Base-by-base conservation (phyloP, 2,797 vertebrate species). In the Gobio occitaniae region DNA sequence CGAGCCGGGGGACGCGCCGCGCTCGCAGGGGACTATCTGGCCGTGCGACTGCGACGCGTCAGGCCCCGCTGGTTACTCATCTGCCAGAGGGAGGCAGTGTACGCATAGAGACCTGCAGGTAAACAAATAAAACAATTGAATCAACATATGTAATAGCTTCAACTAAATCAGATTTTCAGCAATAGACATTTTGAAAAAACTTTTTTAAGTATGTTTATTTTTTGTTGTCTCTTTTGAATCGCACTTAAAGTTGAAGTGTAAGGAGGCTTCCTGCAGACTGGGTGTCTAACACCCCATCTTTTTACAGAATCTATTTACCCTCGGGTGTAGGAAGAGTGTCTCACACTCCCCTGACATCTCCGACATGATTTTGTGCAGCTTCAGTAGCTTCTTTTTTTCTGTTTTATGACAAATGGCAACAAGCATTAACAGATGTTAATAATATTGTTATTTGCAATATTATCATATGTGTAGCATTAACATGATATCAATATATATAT, bases 61-160 rank as follows among this genome's bases (percentile, higher is more conserved):
- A 87, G 90, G 77, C 92, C 92, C 91, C 92, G 90, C 93, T 92
- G 96, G 94, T 96, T 96, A 96, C 94, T 98, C 98, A 99, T 99
- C 96, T 97, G 98, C 95, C 94, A 95, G 92, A 96, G 94, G 93
- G 93, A 92, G 92, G 93, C 95, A 94, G 95, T 93, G 88, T 91
- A 90, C 91, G 91, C 97, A 97, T 96, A 93, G 95, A 94, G 94
- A 93, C 94, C 96, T 97, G 91, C 15, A 38, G 17, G n/a, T 29
- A 8, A 48, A 25, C n/a, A 48, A 21, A 59, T 5, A 71, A 12
- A 70, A 9, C 9, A 17, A 25, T 19, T 1, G 3, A 2, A 32
- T 47, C 50, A 83, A 52, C 44, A 75, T 10, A 10, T 41, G 32
- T 59, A 77, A 41, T n/a, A n/a, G 52, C 32, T 38, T 44, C 41